Percentiles rank a stretch among this genome's conserved stretches.
phyloP scores from a whole-genome alignment of 2,888 invertebrate species.

The Drosophila silvestris region DNA sequence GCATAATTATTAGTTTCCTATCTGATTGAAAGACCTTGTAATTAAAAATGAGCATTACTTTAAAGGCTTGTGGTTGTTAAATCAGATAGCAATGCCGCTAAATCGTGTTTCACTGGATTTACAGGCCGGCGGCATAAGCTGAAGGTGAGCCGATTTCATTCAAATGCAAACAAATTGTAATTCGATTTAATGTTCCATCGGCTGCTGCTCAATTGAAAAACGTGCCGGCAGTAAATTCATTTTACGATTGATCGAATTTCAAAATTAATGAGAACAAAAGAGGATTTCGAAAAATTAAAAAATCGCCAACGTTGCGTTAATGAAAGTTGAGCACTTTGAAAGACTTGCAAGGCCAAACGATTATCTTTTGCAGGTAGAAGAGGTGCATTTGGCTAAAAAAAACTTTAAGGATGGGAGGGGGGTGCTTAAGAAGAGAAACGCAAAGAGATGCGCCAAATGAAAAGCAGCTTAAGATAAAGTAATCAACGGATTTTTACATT shows the following conservation, averaged over 20 bases:
- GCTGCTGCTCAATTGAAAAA: conserved; percentile 8
- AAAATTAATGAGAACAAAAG: conserved; percentile 45
- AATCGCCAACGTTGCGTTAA: conserved; percentile 29
- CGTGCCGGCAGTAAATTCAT: conserved; percentile 56
- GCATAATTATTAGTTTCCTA: neutral
- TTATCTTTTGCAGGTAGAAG: conserved; percentile 34
- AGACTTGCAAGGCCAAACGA: conserved; percentile 43
- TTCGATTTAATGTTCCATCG: conserved; percentile 29
- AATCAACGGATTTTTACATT: conserved; percentile 52
- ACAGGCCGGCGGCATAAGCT: neutral
- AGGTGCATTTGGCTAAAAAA: conserved; percentile 44
- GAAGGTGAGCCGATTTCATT: conserved; percentile 14
- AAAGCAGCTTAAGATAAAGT: conserved; percentile 55
- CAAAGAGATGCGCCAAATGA: conserved; percentile 47
- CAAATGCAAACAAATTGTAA: conserved; percentile 51
- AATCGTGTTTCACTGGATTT: conserved; percentile 13
- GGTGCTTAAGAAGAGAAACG: neutral
- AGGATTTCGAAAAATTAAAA: neutral
- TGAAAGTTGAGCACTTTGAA: conserved; percentile 27
- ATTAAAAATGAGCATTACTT: neutral
- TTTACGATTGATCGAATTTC: conserved; percentile 57
- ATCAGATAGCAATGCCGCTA: neutral
- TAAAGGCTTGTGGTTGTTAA: neutral
- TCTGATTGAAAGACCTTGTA: neutral
- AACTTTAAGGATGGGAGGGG: neutral